Percentiles rank a stretch among this genome's conserved stretches.
These are phyloP conservation scores for Schrankia costaestrigalis DNA, from an alignment of 2,888 invertebrate genomes.

Conservation along the genomic window DNA sequence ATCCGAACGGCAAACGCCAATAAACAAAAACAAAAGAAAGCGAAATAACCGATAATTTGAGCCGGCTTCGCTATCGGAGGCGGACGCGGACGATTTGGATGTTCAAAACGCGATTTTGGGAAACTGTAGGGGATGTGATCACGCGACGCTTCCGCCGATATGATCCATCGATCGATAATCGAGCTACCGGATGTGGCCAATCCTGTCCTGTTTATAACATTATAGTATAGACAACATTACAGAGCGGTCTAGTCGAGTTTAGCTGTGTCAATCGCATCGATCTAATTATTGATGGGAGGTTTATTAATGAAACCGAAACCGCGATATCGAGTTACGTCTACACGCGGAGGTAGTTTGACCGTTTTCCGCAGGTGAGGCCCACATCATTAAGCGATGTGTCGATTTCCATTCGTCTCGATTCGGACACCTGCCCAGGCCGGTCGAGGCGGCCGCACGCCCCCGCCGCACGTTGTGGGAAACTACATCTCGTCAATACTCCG, in stretches of 20 bases:
- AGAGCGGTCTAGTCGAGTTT: conserved; percentile 41
- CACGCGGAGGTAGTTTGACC: conserved; percentile 42
- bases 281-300: conserved; percentile 49
- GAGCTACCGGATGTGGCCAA: conserved; percentile 49
- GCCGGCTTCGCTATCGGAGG: conserved; percentile 54
- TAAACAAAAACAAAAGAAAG: conserved; percentile 73
- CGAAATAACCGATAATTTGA: conserved; percentile 75
- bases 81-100: conserved; percentile 63
- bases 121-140: conserved; percentile 52
- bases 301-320: conserved; percentile 57
- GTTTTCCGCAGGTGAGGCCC: conserved; percentile 51
- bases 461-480: conserved; percentile 62
- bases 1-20: conserved; percentile 54
- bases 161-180: conserved; percentile 50
- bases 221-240: conserved; percentile 51
- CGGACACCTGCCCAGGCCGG: conserved; percentile 62
- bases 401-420: conserved; percentile 52
- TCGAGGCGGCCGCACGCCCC: conserved; percentile 34
- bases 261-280: conserved; percentile 38
- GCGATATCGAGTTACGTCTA: conserved; percentile 38
- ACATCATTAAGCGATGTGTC: conserved; percentile 51
- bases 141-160: conserved; percentile 52
- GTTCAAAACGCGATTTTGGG: conserved; percentile 61
- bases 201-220: conserved; percentile 19
- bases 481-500: conserved; percentile 66